A percentile compares a stretch with the other conserved stretches of the same genome.
Evolutionary conservation across 2,797 vertebrate genomes (phyloP).

Genomic region (Bothrops alternatus): DNA sequence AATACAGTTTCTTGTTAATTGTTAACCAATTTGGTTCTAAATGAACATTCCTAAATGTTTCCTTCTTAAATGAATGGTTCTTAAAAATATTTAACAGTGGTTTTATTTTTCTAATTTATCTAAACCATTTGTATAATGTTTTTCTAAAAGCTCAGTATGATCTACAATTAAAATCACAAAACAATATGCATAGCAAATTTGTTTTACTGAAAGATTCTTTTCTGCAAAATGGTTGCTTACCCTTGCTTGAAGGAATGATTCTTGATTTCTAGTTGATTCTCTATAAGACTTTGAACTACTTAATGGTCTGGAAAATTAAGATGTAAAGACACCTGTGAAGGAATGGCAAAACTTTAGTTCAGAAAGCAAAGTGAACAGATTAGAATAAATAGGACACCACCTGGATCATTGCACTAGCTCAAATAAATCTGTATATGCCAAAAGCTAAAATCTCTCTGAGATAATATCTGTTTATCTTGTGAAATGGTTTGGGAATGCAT

Average conservation of each 20-base stretch:
- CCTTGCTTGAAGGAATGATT: background rate
- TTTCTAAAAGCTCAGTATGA: background rate
- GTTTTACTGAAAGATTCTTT: background rate
- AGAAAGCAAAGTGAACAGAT: background rate
- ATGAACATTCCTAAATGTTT: background rate
- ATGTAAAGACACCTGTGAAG: background rate
- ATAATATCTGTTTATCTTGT: conserved; percentile 13
- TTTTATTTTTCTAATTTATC: background rate
- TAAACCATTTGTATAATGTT: background rate
- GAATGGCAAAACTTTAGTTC: background rate
- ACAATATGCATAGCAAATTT: background rate
- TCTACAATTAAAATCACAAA: background rate
- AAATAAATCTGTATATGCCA: background rate
- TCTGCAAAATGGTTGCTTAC: background rate
- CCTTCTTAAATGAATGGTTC: background rate
- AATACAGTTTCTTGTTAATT: background rate
- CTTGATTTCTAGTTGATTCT: background rate
- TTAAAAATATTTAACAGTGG: background rate
- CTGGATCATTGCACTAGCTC: background rate
- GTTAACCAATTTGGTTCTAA: background rate
- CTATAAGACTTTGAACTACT: background rate
- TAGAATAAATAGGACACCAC: background rate
- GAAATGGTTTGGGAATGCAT: background rate
- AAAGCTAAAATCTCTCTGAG: background rate
- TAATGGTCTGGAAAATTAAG: background rate